These are phyloP conservation scores for Pyralis farinalis DNA, from an alignment of 2,888 invertebrate genomes.

Conservation along the genomic window DNA sequence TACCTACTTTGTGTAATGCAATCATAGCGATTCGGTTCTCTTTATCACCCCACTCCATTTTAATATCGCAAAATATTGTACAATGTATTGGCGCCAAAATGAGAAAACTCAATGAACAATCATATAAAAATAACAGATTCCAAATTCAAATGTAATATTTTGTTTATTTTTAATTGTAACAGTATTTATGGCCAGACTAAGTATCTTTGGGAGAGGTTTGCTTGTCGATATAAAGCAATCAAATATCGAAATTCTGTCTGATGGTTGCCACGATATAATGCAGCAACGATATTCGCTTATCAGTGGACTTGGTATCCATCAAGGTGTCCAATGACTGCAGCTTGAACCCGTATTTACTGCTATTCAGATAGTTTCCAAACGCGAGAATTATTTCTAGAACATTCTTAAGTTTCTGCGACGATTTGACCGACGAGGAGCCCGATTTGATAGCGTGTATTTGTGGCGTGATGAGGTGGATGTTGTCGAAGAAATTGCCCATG, in stretches of 20 bases:
- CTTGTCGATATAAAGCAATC: conserved; percentile 97
- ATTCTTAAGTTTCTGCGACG: conserved; percentile 90
- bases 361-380: conserved; percentile 99
- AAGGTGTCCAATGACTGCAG: conserved; percentile 96
- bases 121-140: no score
- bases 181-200: no score
- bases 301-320: conserved; percentile 97
- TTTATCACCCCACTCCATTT: no score
- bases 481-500: conserved; percentile 98
- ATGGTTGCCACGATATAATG: conserved; percentile 98
- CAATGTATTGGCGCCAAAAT: no score
- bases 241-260: conserved; percentile 93
- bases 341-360: conserved; percentile 98
- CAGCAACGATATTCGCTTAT: conserved; percentile 94
- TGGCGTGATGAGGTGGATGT: conserved; percentile 94
- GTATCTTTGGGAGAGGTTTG: no score
- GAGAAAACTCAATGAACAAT: no score
- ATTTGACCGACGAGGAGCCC: conserved; percentile 95
- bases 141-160: no score
- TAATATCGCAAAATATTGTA: no score
- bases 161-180: no score
- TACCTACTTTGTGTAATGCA: no score
- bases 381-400: conserved; percentile 98
- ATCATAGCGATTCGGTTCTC: no score
- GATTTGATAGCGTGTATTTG: conserved; percentile 98